Evolutionary conservation across 2,888 invertebrate species (phyloP).

Genomic region (Caenorhabditis virilis): DNA sequence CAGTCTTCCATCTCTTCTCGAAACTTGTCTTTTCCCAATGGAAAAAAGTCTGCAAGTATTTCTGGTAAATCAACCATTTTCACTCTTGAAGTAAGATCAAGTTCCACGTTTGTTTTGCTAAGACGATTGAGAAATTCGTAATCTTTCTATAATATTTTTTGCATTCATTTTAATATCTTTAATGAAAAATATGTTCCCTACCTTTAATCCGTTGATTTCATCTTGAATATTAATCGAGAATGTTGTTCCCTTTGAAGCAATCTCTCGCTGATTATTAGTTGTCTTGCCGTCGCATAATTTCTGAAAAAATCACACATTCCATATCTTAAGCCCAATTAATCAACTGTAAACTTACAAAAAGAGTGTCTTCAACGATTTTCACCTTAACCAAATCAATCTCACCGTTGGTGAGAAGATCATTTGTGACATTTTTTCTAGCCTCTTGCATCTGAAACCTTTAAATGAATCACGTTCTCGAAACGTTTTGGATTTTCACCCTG

Average conservation of each 20-base stretch:
- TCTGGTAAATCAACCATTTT: constrained; percentile 25
- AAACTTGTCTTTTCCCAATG: constrained; percentile 37
- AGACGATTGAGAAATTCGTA: constrained; percentile 42
- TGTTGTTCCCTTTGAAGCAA: constrained; percentile 45
- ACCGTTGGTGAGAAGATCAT: constrained; percentile 30
- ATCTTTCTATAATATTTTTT: constrained; percentile 51
- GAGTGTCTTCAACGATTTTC: constrained; percentile 35
- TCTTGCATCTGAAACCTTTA: constrained; percentile 62
- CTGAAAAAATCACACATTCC: constrained; percentile 42
- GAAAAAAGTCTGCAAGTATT: constrained; percentile 52
- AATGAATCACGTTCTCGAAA: no score
- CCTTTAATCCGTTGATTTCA: constrained; percentile 60
- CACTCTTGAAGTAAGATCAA: constrained; percentile 6
- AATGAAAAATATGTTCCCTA: constrained; percentile 8
- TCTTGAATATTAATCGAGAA: constrained; percentile 62
- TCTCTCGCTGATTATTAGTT: constrained; percentile 41
- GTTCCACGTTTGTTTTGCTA: neutral
- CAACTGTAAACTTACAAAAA: constrained; percentile 5
- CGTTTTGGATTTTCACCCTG: constrained; percentile 26
- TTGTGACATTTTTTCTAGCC: constrained; percentile 51
- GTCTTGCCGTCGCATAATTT: constrained; percentile 48
- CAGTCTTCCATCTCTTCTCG: constrained; percentile 38
- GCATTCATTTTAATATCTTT: neutral
- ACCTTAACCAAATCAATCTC: constrained; percentile 26
- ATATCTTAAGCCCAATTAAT: constrained; percentile 1